These are phyloP conservation scores for Melanogrammus aeglefinus DNA, from an alignment of 2,797 vertebrate species.

Conservation along the genomic window DNA sequence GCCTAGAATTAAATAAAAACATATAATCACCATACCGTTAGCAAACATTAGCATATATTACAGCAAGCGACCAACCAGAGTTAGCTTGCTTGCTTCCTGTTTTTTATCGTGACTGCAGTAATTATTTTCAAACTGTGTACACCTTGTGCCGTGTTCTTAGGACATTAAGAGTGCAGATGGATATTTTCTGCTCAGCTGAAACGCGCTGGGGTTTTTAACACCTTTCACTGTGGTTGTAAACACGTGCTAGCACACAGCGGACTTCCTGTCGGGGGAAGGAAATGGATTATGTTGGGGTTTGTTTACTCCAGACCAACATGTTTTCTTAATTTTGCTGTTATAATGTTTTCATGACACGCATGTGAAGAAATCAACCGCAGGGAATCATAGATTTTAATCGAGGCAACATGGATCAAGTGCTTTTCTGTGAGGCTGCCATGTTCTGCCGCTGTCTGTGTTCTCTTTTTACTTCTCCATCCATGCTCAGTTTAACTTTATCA, in stretches of 20 bases:
- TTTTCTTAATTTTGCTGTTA: constrained; percentile 29
- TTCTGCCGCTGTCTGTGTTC: constrained; percentile 28
- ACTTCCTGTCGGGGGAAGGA: constrained; percentile 60
- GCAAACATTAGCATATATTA: background rate
- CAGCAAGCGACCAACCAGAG: constrained; percentile 29
- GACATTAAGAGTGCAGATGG: constrained; percentile 39
- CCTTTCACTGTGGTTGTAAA: constrained; percentile 46
- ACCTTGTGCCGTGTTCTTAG: constrained; percentile 19
- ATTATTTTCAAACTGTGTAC: constrained; percentile 26
- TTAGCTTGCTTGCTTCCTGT: constrained; percentile 35
- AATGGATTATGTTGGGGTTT: constrained; percentile 56
- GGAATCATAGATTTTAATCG: constrained; percentile 32
- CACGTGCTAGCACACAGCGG: constrained; percentile 39
- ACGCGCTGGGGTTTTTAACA: constrained; percentile 45
- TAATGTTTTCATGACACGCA: constrained; percentile 37
- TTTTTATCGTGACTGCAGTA: constrained; percentile 25
- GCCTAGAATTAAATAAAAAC: constrained; percentile 13
- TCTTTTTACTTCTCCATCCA: background rate
- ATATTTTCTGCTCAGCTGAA: constrained; percentile 39
- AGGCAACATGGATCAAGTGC: constrained; percentile 44
- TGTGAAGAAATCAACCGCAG: constrained; percentile 15
- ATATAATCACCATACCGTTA: constrained; percentile 15
- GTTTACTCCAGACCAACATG: constrained; percentile 50
- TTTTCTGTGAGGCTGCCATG: constrained; percentile 44
- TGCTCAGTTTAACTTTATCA: constrained; percentile 37